Evolutionary conservation across 2,113 vertebrate genomes (phyloP).

Genomic region (Etia nguti): DNA sequence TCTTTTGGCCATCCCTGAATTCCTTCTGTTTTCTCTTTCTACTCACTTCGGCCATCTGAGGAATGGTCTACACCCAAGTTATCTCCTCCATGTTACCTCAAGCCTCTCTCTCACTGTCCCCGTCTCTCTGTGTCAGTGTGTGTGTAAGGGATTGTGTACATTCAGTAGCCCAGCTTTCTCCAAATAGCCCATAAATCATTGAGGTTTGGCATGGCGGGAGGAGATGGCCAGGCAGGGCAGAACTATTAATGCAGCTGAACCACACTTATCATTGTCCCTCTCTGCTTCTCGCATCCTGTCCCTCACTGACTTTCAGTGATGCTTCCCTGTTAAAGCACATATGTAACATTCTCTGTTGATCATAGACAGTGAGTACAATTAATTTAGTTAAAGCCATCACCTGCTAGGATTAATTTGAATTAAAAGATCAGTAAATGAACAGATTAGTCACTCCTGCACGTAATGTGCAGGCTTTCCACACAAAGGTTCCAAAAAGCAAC

Average conservation of each 20-base stretch:
- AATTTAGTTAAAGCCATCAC: neutral
- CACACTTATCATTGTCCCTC: constrained; percentile 44
- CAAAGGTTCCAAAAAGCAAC: neutral
- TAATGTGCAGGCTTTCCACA: neutral
- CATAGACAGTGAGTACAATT: neutral
- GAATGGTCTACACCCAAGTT: constrained; percentile 7
- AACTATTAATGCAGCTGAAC: constrained; percentile 58
- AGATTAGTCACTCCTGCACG: neutral
- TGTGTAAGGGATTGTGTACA: constrained; percentile 45
- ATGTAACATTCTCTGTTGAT: neutral
- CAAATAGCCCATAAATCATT: constrained; percentile 67
- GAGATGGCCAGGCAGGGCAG: constrained; percentile 37
- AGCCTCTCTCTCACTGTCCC: neutral
- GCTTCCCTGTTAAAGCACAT: neutral
- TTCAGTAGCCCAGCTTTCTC: constrained; percentile 46
- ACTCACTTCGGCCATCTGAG: constrained; percentile 6
- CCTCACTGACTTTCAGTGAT: neutral
- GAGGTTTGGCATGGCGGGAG: constrained; percentile 14
- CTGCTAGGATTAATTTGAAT: neutral
- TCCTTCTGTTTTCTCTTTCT: neutral
- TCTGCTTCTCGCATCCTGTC: constrained; percentile 8
- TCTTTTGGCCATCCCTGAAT: neutral
- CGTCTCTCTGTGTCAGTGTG: neutral
- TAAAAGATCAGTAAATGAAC: neutral
- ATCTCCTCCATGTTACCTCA: neutral